Base-by-base conservation (phyloP, 2,797 vertebrate genomes). In the Chloroceryle inda region DNA sequence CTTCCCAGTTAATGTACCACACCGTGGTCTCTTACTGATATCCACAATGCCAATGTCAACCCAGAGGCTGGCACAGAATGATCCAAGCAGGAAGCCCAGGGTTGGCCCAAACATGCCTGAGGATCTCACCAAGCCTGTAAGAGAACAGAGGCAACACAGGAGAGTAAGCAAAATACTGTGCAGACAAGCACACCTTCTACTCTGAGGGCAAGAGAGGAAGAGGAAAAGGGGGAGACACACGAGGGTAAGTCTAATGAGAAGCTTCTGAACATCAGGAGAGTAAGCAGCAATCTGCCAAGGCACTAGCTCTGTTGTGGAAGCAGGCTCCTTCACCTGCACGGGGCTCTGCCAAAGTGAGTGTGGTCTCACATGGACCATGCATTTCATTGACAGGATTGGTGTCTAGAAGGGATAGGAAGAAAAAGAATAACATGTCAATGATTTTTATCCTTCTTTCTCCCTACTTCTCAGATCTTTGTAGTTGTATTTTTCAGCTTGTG, bases 11-110 rank as follows among this genome's bases (percentile, higher is more conserved):
- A 13, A 8, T 0, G 9, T 9, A 64, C 17, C 23, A 10, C 18
- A 29, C 13, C 50, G 10, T 0, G 5, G 29, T 31, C 35, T 74
- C 97, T 98, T 97, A 99, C 99, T 99, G 3, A 98, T 85, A 96
- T 99, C 98, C 53, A 99, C 98, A 49, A 97, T 83, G 58, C 99
- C 99, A 63, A 99, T 94, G 77, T 99, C 99, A 69, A 99, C 99
- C 68, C 99, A 99, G 50, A 99, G 95, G 85, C 96, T 98, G 94
- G 99, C 98, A 96, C 98, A 99, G 62, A 98, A 96, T 7, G 99
- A 98, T 74, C 98, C 98, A 33, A 99, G 89, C 7, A 98, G 85
- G 93, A 98, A 99, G 26, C 99, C 99, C 63, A 99, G 94, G 4
- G 99, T 96, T 0, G 99, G 98, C 10, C 99, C 99, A 67, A 99